A percentile compares a stretch with the other conserved stretches of the same genome.
These are phyloP conservation scores for Vultur gryphus DNA, from an alignment of 2,797 vertebrate genomes.

Conservation along the genomic window DNA sequence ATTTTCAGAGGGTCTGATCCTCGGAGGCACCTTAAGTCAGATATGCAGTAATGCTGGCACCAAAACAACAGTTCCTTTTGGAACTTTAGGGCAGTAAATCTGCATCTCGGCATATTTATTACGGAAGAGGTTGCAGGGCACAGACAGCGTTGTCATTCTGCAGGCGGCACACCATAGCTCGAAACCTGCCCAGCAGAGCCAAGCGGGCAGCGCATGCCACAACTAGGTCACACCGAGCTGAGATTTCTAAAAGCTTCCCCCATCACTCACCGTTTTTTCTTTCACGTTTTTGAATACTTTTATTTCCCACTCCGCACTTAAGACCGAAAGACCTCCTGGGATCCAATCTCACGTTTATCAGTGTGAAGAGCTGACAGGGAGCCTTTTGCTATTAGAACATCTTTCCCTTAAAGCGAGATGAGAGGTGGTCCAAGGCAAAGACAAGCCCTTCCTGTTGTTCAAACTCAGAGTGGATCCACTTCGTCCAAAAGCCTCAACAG, in stretches of 20 bases:
- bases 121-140: not conserved
- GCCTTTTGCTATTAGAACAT: not conserved
- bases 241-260: not conserved
- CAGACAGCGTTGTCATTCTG: not conserved
- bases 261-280: not conserved
- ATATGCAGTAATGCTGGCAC: not conserved
- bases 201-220: not conserved
- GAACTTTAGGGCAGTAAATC: not conserved
- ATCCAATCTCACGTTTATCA: not conserved
- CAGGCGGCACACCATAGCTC: constrained; percentile 1
- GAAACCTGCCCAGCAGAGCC: not conserved
- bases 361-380: not conserved
- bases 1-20: not conserved
- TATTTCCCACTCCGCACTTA: not conserved
- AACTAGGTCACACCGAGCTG: not conserved
- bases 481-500: not conserved
- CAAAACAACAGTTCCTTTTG: not conserved
- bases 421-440: not conserved
- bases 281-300: not conserved
- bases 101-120: not conserved
- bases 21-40: not conserved
- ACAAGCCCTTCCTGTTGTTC: not conserved
- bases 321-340: not conserved
- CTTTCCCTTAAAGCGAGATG: not conserved
- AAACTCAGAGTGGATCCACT: not conserved